phyloP scores from a whole-genome alignment of 1,140 invertebrate genomes.

The Zaprionus gabonicus region DNA sequence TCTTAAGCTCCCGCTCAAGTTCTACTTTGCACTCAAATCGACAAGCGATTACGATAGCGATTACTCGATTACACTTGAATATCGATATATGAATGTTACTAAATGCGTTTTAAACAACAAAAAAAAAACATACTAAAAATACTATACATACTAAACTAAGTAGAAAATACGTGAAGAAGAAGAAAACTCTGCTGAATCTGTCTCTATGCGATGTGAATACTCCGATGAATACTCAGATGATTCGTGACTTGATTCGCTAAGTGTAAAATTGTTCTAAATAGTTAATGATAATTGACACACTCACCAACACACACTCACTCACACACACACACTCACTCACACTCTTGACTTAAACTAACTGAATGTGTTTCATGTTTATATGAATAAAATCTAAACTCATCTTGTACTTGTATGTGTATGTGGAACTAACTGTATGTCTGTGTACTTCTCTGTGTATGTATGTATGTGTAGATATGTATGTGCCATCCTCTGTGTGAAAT shows the following conservation, averaged over 20 bases:
- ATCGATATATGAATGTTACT: conserved; percentile 48
- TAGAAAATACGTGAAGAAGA: conserved; percentile 17
- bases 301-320: conserved; percentile 30
- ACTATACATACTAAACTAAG: conserved; percentile 33
- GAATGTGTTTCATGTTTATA: conserved; percentile 79
- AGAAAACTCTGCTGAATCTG: conserved; percentile 35
- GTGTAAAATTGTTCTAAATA: conserved; percentile 50
- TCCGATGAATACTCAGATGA: neutral
- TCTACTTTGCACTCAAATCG: conserved; percentile 45
- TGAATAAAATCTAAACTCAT: conserved; percentile 29
- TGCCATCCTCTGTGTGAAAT: conserved; percentile 20
- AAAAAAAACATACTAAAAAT: conserved; percentile 10
- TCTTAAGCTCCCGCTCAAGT: conserved; percentile 42
- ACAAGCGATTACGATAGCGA: conserved; percentile 6
- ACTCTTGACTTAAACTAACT: conserved; percentile 68
- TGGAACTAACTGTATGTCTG: conserved; percentile 1
- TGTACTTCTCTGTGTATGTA: conserved; percentile 33
- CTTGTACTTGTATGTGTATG: conserved; percentile 33
- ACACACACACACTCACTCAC: conserved; percentile 14
- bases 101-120: conserved; percentile 26
- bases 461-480: conserved; percentile 14
- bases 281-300: conserved; percentile 33
- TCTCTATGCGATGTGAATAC: conserved; percentile 7
- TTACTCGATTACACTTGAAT: neutral
- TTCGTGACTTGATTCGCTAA: conserved; percentile 34